These are phyloP conservation scores for Sphyrna mokarran DNA, from an alignment of 2,113 vertebrate genomes.

Conservation along the genomic window DNA sequence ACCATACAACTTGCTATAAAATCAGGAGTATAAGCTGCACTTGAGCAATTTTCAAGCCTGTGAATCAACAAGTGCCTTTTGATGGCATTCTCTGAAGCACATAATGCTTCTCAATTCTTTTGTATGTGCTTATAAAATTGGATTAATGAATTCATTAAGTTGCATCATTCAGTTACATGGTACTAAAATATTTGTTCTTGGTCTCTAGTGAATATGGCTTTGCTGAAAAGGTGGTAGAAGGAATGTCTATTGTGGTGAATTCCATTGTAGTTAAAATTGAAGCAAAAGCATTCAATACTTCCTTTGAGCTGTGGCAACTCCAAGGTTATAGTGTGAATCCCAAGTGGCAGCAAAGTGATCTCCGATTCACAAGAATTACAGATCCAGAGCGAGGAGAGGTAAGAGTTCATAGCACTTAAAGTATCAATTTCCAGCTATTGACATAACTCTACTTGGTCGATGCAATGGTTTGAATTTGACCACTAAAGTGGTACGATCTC, in stretches of 20 bases:
- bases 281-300: constrained; percentile 87
- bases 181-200: not conserved
- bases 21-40: not conserved
- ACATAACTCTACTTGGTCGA: not conserved
- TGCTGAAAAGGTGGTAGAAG: constrained; percentile 97
- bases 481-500: not conserved
- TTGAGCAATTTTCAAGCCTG: not conserved
- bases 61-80: not conserved
- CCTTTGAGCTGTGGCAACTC: constrained; percentile 94
- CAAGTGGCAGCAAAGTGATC: constrained; percentile 85
- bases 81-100: not conserved
- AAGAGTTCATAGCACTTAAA: constrained; percentile 1
- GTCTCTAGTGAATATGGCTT: constrained; percentile 87
- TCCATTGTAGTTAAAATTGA: constrained; percentile 95
- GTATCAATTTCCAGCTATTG: not conserved
- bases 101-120: not conserved
- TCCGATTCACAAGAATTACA: constrained; percentile 83
- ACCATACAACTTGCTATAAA: not conserved
- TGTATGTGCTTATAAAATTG: not conserved
- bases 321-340: constrained; percentile 95
- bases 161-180: not conserved
- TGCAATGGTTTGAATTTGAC: not conserved
- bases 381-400: constrained; percentile 92
- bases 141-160: not conserved
- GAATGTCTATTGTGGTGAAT: constrained; percentile 94